Conservation (phyloP, 2,888 invertebrate species). For the Nezara viridula region DNA sequence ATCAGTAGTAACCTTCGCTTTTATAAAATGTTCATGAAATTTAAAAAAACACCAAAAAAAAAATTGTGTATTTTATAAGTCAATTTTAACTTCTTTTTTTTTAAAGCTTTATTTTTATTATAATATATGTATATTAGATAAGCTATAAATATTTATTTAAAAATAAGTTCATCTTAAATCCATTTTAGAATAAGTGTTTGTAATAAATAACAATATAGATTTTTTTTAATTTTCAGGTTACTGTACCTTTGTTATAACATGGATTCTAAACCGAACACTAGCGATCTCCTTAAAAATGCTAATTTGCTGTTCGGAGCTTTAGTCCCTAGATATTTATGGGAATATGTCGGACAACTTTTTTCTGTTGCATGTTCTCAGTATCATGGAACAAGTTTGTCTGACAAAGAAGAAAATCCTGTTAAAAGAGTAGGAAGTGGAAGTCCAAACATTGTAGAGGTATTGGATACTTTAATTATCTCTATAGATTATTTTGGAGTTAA, state of each 20-base stretch:
- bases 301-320: conserved; percentile 86
- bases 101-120: no score
- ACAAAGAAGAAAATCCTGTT: conserved; percentile 67
- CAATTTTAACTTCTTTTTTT: no score
- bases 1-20: no score
- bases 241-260: conserved; percentile 66
- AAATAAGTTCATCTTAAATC: no score
- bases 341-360: conserved; percentile 79
- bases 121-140: no score
- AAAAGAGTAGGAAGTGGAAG: conserved; percentile 75
- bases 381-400: conserved; percentile 65
- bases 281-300: conserved; percentile 85
- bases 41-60: no score
- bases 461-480: conserved; percentile 40
- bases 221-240: conserved; percentile 64
- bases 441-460: conserved; percentile 71
- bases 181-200: no score
- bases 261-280: conserved; percentile 66
- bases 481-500: not conserved
- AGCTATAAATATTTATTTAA: no score
- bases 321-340: conserved; percentile 90
- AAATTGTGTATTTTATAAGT: no score
- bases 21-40: no score
- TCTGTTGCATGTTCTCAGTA: conserved; percentile 72
- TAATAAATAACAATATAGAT: not conserved